Evolutionary conservation across 2,888 invertebrate genomes (phyloP).

Genomic region (Dorcus parallelipipedus): DNA sequence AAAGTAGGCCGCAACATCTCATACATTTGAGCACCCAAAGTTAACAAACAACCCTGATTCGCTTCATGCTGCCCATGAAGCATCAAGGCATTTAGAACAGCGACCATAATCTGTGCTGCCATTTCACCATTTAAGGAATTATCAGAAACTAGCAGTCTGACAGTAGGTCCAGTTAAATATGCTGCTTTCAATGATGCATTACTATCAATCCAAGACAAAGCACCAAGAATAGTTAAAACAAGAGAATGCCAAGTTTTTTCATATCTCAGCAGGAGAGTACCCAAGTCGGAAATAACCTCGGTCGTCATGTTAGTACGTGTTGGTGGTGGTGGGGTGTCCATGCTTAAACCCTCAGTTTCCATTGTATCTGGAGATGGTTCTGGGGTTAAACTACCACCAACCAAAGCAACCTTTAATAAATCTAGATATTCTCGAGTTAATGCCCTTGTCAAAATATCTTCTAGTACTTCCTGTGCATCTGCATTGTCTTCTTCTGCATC

Average conservation of each 20-base stretch:
- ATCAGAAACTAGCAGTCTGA: slow-evolving; percentile 62
- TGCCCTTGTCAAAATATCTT: slow-evolving; percentile 81
- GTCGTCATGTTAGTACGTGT: slow-evolving; percentile 50
- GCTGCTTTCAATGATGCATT: slow-evolving; percentile 78
- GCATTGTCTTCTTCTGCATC: slow-evolving; percentile 72
- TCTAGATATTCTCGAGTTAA: slow-evolving; percentile 87
- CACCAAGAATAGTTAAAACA: slow-evolving; percentile 61
- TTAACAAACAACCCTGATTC: slow-evolving; percentile 76
- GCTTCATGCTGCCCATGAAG: slow-evolving; percentile 88
- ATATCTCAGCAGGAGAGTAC: slow-evolving; percentile 66
- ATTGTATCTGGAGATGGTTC: slow-evolving; percentile 54
- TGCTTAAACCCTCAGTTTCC: slow-evolving; percentile 65
- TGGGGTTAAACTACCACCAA: slow-evolving; percentile 63
- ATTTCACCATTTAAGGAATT: slow-evolving; percentile 63
- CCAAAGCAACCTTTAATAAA: slow-evolving; percentile 69
- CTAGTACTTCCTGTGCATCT: slow-evolving; percentile 78
- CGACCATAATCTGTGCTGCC: slow-evolving; percentile 71
- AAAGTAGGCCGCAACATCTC: slow-evolving; percentile 76
- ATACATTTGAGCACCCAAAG: slow-evolving; percentile 81
- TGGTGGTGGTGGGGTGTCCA: slow-evolving; percentile 62
- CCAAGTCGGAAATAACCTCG: slow-evolving; percentile 80
- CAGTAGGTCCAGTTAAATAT: slow-evolving; percentile 67
- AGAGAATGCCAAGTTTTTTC: slow-evolving; percentile 63
- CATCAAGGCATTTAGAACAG: slow-evolving; percentile 69
- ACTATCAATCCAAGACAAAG: slow-evolving; percentile 85